Evolutionary conservation across 1,140 invertebrate genomes (phyloP), one percentile per base, ranked within the genome.

Genomic region (Leptinotarsa undecemlineata): DNA sequence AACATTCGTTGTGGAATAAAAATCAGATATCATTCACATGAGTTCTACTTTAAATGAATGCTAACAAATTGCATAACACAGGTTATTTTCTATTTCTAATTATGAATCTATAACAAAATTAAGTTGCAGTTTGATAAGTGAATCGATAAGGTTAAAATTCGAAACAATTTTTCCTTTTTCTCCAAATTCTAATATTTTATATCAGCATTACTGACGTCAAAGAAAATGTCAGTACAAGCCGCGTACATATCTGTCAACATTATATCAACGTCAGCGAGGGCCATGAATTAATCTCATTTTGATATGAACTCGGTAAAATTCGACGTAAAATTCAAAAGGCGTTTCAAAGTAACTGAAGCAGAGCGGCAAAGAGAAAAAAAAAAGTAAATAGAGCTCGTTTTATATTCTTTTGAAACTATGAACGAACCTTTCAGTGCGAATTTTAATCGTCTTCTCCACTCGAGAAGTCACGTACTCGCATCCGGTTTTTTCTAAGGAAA

Each of bases 201-300:
- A 42, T 42, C 0, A 42, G 33, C 33, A 42, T 42, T 42, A 42
- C 33, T 2, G 33, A 42, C 33, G 33, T 42, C 33, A 42, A 42
- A 42, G 33, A 11, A 42, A 42, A 42, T 42, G 6, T 11, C 33
- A 3, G 8, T 11, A 42, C 33, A 42, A 42, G 33, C 33, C 8
- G 33, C 33, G 33, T 42, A 42, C 33, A 42, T 42, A 42, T 42
- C 33, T 8, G 0, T 42, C 33, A 42, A 57, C 51, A 57, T 57
- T 19, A 57, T 19, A 57, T 57, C 51, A 57, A 57, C 51, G 51
- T 57, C 51, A 57, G 51, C 51, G 51, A 19, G 51, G 15, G 15
- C 13, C 51, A 57, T 57, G 51, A 57, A 57, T 57, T 57, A 57
- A 57, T 57, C n/a, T 57, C 51, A 57, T 57, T 57, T 57, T n/a